phyloP scores from a whole-genome alignment of 2,888 invertebrate species.

The Graphium colonna region DNA sequence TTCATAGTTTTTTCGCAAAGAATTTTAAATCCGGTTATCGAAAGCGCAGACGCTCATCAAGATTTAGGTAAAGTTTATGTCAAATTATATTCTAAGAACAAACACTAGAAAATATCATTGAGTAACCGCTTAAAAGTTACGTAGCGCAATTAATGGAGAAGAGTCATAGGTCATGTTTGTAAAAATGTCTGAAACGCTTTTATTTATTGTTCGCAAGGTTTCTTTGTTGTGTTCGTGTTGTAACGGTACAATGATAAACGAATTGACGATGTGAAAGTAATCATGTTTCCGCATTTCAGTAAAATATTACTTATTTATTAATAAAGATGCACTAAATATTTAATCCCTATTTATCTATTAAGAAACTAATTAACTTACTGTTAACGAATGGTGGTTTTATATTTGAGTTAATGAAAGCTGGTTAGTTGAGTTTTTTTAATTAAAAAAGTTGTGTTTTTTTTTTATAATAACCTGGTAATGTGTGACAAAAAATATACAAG shows the following conservation, averaged over 20 bases:
- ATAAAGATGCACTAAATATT: no score
- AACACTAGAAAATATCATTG: slow-evolving; percentile 3
- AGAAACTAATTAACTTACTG: no score
- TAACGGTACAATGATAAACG: slow-evolving; percentile 15
- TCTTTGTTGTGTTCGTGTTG: slow-evolving; percentile 15
- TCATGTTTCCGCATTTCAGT: slow-evolving; percentile 10
- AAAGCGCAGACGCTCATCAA: background rate
- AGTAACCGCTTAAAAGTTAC: slow-evolving; percentile 11
- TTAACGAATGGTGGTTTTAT: no score
- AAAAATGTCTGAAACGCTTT: slow-evolving; percentile 17
- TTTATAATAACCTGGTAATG: no score
- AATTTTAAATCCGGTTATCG: background rate
- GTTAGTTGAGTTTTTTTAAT: no score
- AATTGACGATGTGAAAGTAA: slow-evolving; percentile 16
- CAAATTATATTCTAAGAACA: background rate
- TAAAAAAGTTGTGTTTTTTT: no score
- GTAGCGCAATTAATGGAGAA: slow-evolving; percentile 18
- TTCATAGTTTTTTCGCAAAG: background rate
- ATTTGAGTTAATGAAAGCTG: no score
- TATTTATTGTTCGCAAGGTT: slow-evolving; percentile 9
- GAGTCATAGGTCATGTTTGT: slow-evolving; percentile 20
- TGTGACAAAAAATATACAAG: no score
- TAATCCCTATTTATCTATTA: no score
- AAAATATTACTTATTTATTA: background rate
- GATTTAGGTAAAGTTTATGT: background rate